Evolutionary conservation across 2,797 vertebrate genomes (phyloP), one percentile per base, ranked within the genome.

Genomic region (Pangasius sanitwongsei): DNA sequence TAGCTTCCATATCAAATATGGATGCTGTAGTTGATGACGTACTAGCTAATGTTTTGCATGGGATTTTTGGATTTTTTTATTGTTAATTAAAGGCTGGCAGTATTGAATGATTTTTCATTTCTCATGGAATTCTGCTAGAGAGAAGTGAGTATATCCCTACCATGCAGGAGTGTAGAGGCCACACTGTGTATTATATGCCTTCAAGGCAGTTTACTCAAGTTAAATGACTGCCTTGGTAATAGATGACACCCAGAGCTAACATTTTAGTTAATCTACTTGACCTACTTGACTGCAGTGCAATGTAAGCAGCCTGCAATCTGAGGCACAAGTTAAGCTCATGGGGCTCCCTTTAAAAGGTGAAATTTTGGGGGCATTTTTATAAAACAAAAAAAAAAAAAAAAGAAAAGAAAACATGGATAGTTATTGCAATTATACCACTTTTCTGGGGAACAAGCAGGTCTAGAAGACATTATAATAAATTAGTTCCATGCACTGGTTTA

Each of bases 151-250:
- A 18, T 63, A 23, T 63, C 28, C 31, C 28, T 65, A 50, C 48
- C 44, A 57, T 88, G 13, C n/a, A 90, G 77, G 86, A 90, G 50
- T 37, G n/a, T 28, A 67, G 59, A 86, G 61, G 82, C 80, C 83
- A 75, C 28, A 48, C 57, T 87, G 81, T 90, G 86, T n/a, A 75
- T 89, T n/a, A 37, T 37, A 65, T 31, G 69, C 82, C 88, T 91
- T 85, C 83, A 83, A 88, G 81, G 77, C 88, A 88, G 81, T 90
- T 90, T 87, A 90, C 78, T 87, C 86, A 75, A 89, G 86, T 87
- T 87, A 91, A 88, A 89, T 80, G 87, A 74, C 83, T 31, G 72
- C 82, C 85, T 53, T 89, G 87, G 91, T 86, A 87, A 90, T 88
- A 85, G 88, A 92, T 89, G 83, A 87, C 83, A 90, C 65, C 72